A percentile compares a stretch with the other conserved stretches of the same genome.
Evolutionary conservation across 64 coral and sea anemone species (phyloP).

Genomic region (Montipora capricornis): DNA sequence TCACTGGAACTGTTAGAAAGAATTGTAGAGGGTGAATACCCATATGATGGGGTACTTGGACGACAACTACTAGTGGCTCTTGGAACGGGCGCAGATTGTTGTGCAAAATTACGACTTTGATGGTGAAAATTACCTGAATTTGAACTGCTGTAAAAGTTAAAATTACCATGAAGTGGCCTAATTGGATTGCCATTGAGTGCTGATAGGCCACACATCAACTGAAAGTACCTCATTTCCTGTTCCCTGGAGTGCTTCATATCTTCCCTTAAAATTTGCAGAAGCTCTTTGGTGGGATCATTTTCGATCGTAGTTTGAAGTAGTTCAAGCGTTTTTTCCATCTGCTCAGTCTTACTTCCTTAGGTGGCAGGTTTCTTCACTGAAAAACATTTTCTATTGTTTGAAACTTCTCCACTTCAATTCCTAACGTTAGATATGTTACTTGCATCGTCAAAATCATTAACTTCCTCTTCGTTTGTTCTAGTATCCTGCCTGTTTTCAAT

Average conservation of each 20-base stretch:
- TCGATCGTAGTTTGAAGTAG: constrained; percentile 67
- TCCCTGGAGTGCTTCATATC: constrained; percentile 67
- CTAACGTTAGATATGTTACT: background rate
- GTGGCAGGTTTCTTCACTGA: constrained; percentile 27
- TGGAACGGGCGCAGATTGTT: background rate
- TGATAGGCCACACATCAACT: constrained; percentile 71
- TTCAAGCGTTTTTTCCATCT: constrained; percentile 49
- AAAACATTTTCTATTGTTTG: constrained; percentile 30
- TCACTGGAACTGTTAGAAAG: background rate
- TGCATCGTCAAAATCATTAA: background rate
- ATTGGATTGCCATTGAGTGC: background rate
- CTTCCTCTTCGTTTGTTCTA: background rate
- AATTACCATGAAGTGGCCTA: background rate
- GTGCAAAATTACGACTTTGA: constrained; percentile 4
- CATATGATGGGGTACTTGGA: background rate
- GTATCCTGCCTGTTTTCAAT: background rate
- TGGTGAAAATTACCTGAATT: no score
- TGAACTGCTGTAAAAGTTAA: background rate
- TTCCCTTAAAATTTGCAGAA: constrained; percentile 70
- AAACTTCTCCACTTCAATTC: background rate
- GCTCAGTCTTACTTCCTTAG: constrained; percentile 56
- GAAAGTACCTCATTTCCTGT: constrained; percentile 69
- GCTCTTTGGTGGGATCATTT: constrained; percentile 71
- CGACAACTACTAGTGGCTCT: background rate
- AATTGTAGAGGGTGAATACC: background rate